Conservation (phyloP, 2,113 vertebrate genomes). For the Triplophysa rosa region DNA sequence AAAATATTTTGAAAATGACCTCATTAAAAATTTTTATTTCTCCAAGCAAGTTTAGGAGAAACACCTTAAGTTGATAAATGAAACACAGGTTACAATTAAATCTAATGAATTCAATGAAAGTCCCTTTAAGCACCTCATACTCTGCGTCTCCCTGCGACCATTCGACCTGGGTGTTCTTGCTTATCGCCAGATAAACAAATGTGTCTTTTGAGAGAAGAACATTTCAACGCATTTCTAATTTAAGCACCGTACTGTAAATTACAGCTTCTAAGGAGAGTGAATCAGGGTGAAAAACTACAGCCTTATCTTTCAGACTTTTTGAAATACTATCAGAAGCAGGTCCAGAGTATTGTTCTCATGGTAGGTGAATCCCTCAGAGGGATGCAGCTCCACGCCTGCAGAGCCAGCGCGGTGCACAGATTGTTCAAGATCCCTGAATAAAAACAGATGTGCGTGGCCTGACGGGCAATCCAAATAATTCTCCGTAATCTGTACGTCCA, state of each 20-base stretch:
- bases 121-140: not conserved
- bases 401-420: slow-evolving; percentile 51
- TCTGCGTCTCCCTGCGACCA: slow-evolving; percentile 14
- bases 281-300: slow-evolving; percentile 10
- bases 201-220: slow-evolving; percentile 33
- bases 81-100: too few species aligned
- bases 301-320: slow-evolving; percentile 44
- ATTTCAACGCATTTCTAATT: slow-evolving; percentile 43
- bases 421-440: slow-evolving; percentile 56
- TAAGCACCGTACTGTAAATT: slow-evolving; percentile 44
- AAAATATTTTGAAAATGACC: too few species aligned
- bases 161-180: slow-evolving; percentile 38
- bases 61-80: too few species aligned
- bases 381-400: slow-evolving; percentile 45
- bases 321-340: slow-evolving; percentile 50
- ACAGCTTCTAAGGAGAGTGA: slow-evolving; percentile 29
- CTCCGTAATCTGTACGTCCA: slow-evolving; percentile 55
- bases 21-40: too few species aligned
- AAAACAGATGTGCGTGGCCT: slow-evolving; percentile 59
- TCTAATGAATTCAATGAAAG: too few species aligned
- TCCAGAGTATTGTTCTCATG: slow-evolving; percentile 54
- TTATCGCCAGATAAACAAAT: slow-evolving; percentile 39
- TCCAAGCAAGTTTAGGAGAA: too few species aligned
- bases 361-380: slow-evolving; percentile 43
- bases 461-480: slow-evolving; percentile 55